Percentiles rank a stretch among this genome's conserved stretches.
These are phyloP conservation scores for Tachina lurida DNA, from an alignment of 2,888 invertebrate species.

Conservation along the genomic window DNA sequence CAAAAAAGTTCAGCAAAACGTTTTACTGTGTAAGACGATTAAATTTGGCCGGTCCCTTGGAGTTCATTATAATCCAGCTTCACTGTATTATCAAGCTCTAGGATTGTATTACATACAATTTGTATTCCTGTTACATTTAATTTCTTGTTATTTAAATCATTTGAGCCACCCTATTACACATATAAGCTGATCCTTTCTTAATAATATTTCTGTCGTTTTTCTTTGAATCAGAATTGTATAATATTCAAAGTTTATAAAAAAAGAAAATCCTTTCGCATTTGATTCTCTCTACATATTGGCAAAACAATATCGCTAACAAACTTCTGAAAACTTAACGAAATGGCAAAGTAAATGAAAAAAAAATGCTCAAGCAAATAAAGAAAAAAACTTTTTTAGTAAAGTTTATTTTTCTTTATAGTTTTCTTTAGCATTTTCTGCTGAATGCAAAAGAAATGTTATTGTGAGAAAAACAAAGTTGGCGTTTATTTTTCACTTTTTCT, in stretches of 20 bases:
- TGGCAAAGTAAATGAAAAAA: conserved; percentile 53
- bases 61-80: no score
- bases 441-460: conserved; percentile 18
- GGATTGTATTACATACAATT: no score
- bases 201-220: not conserved
- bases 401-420: conserved; percentile 21
- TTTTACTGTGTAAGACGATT: no score
- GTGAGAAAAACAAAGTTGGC: conserved; percentile 14
- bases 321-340: conserved; percentile 55
- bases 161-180: no score
- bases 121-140: no score
- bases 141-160: no score
- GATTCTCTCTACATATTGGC: conserved; percentile 1
- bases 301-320: conserved; percentile 57
- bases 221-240: not conserved
- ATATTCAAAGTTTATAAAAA: not conserved
- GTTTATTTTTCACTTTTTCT: not conserved
- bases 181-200: not conserved
- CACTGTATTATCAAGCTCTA: no score
- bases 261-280: not conserved
- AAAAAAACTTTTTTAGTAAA: conserved; percentile 44
- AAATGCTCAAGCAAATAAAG: conserved; percentile 34
- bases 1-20: no score
- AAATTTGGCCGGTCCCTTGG: no score
- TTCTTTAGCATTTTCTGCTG: not conserved